Percentiles rank a stretch among this genome's conserved stretches.
These are phyloP conservation scores for Zaprionus camerounensis DNA, from an alignment of 1,140 invertebrate species.

Conservation along the genomic window DNA sequence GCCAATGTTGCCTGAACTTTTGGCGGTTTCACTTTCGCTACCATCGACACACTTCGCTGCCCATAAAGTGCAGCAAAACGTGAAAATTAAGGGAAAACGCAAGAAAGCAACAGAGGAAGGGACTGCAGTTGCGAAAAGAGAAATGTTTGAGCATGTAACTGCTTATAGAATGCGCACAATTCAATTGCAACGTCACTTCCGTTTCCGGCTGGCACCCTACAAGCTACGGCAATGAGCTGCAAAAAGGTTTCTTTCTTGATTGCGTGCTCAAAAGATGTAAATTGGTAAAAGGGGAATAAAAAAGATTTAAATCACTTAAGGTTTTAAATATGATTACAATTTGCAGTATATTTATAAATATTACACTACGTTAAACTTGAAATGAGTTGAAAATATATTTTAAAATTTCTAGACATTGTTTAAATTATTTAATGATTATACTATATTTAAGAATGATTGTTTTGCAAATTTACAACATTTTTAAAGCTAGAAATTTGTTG, in stretches of 20 bases:
- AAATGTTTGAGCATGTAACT: constrained; percentile 53
- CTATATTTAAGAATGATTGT: too few species aligned
- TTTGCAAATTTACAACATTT: too few species aligned
- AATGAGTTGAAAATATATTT: not conserved
- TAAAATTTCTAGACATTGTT: not conserved
- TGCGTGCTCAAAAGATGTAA: not conserved
- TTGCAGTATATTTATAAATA: not conserved
- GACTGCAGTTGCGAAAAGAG: constrained; percentile 8
- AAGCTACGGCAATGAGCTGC: not conserved
- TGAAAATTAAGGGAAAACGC: constrained; percentile 31
- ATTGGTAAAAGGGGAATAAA: not conserved
- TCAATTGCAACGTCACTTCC: constrained; percentile 75
- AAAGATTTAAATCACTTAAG: not conserved
- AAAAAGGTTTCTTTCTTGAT: not conserved
- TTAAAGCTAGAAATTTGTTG: too few species aligned
- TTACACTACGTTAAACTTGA: not conserved
- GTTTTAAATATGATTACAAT: not conserved
- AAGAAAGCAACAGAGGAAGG: not conserved
- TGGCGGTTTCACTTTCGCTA: constrained; percentile 66
- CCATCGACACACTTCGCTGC: constrained; percentile 49
- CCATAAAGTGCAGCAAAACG: constrained; percentile 52
- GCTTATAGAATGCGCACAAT: constrained; percentile 59
- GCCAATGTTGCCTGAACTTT: constrained; percentile 60
- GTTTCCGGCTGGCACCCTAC: constrained; percentile 39
- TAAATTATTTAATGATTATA: too few species aligned